These are phyloP conservation scores for Cinclus cinclus DNA, from an alignment of 2,113 vertebrate genomes.

Conservation along the genomic window DNA sequence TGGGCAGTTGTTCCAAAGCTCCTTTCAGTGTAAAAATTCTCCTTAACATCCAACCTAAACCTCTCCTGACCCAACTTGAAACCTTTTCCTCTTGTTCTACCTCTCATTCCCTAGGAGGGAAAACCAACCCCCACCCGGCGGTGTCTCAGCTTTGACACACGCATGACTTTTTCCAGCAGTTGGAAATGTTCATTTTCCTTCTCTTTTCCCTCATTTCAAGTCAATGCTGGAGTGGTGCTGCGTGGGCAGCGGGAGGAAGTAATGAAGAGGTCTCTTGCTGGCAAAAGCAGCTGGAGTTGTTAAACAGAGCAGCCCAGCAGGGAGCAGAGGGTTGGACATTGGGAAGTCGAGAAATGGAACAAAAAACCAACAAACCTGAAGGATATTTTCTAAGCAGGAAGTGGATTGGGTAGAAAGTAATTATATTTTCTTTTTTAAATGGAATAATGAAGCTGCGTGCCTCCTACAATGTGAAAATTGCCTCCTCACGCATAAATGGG, in stretches of 20 bases:
- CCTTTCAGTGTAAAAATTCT: background rate
- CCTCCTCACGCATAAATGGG: rapidly evolving
- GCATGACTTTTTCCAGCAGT: rapidly evolving
- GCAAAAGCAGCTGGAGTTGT: background rate
- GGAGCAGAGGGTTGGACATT: background rate
- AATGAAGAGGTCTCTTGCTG: background rate
- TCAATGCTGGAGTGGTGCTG: background rate
- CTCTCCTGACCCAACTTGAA: background rate
- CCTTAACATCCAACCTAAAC: background rate
- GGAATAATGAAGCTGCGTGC: no score
- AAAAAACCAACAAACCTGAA: background rate
- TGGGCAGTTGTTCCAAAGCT: background rate
- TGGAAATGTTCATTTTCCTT: background rate
- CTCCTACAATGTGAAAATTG: background rate
- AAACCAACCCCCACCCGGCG: rapidly evolving
- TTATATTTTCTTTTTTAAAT: background rate
- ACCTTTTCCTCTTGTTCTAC: rapidly evolving
- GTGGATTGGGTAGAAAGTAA: background rate
- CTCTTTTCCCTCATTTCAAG: background rate
- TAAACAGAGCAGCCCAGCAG: background rate
- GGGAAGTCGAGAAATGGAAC: background rate
- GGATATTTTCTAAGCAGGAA: rapidly evolving
- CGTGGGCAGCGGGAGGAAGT: background rate
- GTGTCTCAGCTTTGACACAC: background rate
- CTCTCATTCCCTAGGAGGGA: rapidly evolving